Base-by-base conservation (phyloP, 37 sponge, comb jelly and placozoan species). In the Chondrosia reniformis region DNA sequence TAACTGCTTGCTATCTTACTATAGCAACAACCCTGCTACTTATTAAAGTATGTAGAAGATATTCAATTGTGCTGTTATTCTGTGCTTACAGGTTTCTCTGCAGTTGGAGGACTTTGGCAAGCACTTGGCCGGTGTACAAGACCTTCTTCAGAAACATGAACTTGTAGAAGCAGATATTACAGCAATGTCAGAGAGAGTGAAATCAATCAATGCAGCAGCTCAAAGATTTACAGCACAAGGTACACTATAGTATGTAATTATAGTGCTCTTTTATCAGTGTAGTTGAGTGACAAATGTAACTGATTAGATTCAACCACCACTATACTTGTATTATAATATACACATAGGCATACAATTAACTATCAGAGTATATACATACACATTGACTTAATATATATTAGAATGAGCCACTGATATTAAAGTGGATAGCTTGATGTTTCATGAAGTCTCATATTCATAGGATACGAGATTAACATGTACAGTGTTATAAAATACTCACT, bases 71-170 rank as follows among this genome's bases (percentile, higher is more conserved):
- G n/a, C n/a, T n/a, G n/a, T n/a, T n/a, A n/a, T n/a, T n/a, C n/a
- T n/a, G 46, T 9, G 2, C 62, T 31, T 40, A 1, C 45, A 96
- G 97, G 71, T 69, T 2, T 59, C 81, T 36, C 85, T 97, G 55
- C 64, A 80, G 37, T 92, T 91, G 28, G 91, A 92, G 38, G 98
- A 97, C 81, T 89, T 84, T 81, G 98, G 95, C 30, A 92, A 92
- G 81, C 95, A 97, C 66, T 81, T 95, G 67, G 65, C 84, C 15
- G 91, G 94, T 64, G 95, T 95, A 0, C 90, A 97, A 44, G 93
- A 94, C 63, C 86, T 97, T 5, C 77, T 97, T 22, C 93, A 95
- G 81, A 95, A 95, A 75, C 95, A 97, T 86, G 83, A 67, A 1
- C 78, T 95, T 0, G 7, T 75, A 8, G 98, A 94, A 63, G 77